Percentiles rank a stretch among this genome's conserved stretches.
Evolutionary conservation across 2,888 invertebrate genomes (phyloP).

Genomic region (Agrotis segetum): DNA sequence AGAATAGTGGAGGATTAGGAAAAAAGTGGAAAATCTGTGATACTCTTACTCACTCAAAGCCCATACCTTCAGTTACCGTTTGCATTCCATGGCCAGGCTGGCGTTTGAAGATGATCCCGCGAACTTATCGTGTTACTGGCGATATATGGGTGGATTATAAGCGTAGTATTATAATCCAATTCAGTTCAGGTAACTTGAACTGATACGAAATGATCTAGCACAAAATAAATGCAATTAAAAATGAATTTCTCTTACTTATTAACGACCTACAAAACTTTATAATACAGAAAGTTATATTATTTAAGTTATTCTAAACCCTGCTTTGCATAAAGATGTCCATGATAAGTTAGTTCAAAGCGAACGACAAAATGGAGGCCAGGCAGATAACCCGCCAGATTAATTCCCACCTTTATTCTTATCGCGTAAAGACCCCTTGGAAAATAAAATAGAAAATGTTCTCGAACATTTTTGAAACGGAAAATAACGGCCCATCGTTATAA

Average conservation of each 20-base stretch:
- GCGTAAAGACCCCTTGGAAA: constrained; percentile 15
- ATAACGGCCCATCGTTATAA: too few relatives aligned
- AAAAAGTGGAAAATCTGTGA: too few relatives aligned
- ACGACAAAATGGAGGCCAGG: constrained; percentile 30
- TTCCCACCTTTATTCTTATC: constrained; percentile 24
- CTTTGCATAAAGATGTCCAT: constrained; percentile 54
- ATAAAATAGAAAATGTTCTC: constrained; percentile 18
- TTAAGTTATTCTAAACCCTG: constrained; percentile 30
- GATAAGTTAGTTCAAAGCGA: constrained; percentile 42
- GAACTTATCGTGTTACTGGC: too few relatives aligned
- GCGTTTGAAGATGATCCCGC: too few relatives aligned
- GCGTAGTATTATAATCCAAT: too few relatives aligned
- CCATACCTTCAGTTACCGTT: too few relatives aligned
- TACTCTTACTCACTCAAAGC: too few relatives aligned
- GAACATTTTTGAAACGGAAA: not conserved
- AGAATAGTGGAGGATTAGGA: too few relatives aligned
- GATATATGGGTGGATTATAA: too few relatives aligned
- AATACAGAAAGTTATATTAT: constrained; percentile 35
- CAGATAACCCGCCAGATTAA: constrained; percentile 41
- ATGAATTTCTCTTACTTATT: constrained; percentile 14
- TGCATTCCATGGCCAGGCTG: too few relatives aligned
- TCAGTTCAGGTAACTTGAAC: too few relatives aligned
- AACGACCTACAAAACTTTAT: constrained; percentile 28
- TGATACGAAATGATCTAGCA: not conserved
- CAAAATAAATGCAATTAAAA: not conserved